Base-by-base conservation (phyloP, 1,140 invertebrate species). In the Ceratoteleas bidentatus region DNA sequence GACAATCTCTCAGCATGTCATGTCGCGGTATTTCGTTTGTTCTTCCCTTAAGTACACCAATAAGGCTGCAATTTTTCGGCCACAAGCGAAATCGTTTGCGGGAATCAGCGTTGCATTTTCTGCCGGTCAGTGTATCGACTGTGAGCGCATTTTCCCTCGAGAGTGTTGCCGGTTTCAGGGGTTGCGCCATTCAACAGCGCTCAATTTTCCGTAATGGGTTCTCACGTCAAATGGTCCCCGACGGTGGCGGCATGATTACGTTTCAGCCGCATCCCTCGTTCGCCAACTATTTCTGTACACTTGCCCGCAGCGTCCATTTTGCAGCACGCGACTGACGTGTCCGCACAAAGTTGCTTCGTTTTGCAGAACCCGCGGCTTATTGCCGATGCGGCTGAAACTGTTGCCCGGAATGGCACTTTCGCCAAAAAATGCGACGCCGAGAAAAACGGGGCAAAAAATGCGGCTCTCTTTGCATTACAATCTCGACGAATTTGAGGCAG, bases 171-270 rank as follows among this genome's bases (percentile, higher is more conserved):
- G 24, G 47, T 81, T 70, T 81, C 49, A 72, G 61, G 62, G 52
- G 68, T 64, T 75, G 66, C 69, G 61, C 61, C 69, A 72, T 80
- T 83, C 82, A 84, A 57, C 72, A 36, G 62, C 65, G 77, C 66
- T 80, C 82, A 80, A 84, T 84, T 84, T 84, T 75, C 77, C 72
- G 77, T 84, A 84, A 80, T 84, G 68, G 82, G 60, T 75, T 84
- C 72, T 84, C 76, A 73, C 81, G 76, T 83, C 81, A 74, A 83
- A 79, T 79, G 65, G 81, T 84, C 72, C 66, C 72, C 72, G 69
- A 76, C 81, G 65, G 61, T 73, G 62, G 72, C 53, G 56, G 40
- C 58, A 62, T 75, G 82, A 81, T 81, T 84, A 74, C 64, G 72
- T 84, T 81, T 84, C 60, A 62, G 70, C 66, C 66, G 56, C 81